phyloP scores from a whole-genome alignment of 2,888 invertebrate species.

The Megastigmus dorsalis region DNA sequence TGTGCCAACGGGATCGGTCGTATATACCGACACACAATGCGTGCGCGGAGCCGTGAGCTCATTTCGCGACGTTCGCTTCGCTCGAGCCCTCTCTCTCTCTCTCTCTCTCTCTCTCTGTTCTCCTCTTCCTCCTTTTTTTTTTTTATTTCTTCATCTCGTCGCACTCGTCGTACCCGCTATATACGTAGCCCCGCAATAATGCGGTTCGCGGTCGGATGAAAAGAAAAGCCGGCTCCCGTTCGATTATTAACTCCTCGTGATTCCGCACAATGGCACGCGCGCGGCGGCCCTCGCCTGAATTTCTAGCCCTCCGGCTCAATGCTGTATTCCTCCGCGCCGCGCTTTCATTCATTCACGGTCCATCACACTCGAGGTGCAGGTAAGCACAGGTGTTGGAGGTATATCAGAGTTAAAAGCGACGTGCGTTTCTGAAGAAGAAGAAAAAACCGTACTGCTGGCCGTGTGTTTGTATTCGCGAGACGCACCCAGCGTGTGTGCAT shows the following conservation, averaged over 20 bases:
- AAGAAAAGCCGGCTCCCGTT: constrained; percentile 66
- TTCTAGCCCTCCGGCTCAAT: constrained; percentile 56
- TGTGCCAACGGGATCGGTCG: constrained; percentile 8
- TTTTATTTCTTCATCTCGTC: neutral
- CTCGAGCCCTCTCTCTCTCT: too few species aligned
- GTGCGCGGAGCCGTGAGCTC: constrained; percentile 34
- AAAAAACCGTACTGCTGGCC: too few species aligned
- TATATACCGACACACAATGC: constrained; percentile 39
- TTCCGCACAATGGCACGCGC: constrained; percentile 69
- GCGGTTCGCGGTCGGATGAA: constrained; percentile 61
- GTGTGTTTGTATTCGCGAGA: too few species aligned
- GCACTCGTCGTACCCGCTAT: too few species aligned
- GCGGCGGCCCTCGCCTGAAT: constrained; percentile 51
- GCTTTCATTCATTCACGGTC: constrained; percentile 65
- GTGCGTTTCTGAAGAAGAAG: constrained; percentile 20
- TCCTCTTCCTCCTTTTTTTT: neutral
- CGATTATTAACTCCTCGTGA: constrained; percentile 71
- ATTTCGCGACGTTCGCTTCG: too few species aligned
- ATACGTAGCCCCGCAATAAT: constrained; percentile 67
- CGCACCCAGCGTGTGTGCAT: too few species aligned
- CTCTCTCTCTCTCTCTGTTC: neutral
- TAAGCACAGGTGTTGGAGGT: constrained; percentile 70
- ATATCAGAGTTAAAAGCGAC: constrained; percentile 66
- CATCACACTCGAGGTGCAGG: constrained; percentile 68
- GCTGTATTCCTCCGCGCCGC: too few species aligned